phyloP scores from a whole-genome alignment of 2,113 vertebrate genomes.

The Montifringilla adamsi region DNA sequence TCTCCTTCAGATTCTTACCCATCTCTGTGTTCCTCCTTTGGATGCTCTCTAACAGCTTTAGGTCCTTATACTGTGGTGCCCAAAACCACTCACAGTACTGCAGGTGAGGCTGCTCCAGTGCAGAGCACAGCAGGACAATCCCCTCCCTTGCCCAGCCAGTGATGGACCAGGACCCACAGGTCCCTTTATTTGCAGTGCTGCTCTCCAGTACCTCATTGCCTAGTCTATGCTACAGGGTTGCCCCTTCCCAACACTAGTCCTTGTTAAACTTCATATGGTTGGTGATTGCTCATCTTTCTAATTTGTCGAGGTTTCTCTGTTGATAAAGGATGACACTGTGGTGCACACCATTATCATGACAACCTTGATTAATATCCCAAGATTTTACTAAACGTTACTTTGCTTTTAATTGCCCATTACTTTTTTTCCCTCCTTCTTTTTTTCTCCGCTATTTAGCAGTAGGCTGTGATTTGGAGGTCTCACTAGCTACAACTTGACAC shows the following conservation, averaged over 20 bases:
- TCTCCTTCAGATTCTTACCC: background rate
- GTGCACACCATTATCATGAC: background rate
- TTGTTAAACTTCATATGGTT: background rate
- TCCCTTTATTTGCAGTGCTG: background rate
- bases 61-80: background rate
- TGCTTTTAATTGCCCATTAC: background rate
- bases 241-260: background rate
- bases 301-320: background rate
- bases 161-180: background rate
- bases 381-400: conserved; percentile 13
- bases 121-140: background rate
- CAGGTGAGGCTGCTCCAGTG: background rate
- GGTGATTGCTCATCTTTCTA: background rate
- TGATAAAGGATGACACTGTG: background rate
- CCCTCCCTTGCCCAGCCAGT: rapidly evolving
- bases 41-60: background rate
- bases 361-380: conserved; percentile 17
- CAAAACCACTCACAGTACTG: background rate
- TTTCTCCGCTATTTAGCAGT: background rate
- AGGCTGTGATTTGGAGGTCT: background rate
- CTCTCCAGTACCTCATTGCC: background rate
- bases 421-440: background rate
- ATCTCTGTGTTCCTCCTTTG: background rate
- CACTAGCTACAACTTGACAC: background rate
- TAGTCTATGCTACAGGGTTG: background rate